Evolutionary conservation across 2,113 vertebrate genomes (phyloP), one percentile per base, ranked within the genome.

Genomic region (Pavo muticus): DNA sequence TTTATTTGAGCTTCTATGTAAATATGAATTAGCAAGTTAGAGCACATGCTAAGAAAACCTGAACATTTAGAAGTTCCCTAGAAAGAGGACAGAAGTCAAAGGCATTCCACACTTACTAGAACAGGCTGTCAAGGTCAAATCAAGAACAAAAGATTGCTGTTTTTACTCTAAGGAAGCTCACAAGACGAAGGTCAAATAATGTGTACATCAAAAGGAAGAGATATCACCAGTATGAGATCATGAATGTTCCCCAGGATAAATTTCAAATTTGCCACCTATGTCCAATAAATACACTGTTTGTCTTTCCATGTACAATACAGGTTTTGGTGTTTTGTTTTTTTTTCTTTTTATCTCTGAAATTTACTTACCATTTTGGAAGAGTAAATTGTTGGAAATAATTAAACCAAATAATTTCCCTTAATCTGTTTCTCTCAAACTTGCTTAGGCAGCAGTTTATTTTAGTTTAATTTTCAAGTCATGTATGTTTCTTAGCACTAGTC

Each of bases 111-210:
- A 37, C 47, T 14, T 74, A 7, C 47, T 78, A 16, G 69, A 92
- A 32, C 8, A 88, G 52, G 30, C 64, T 63, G 59, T 97, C 97
- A 98, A 98, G 97, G 98, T 98, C 97, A 95, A 93, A 91, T 75
- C 85, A 61, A 12, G 52, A 91, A 42, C n/a, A 52, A 25, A 25
- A 75, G 75, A 74, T 7, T 85, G 40, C 29, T 91, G 50, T 32
- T 70, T 80, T 93, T 24, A 45, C n/a, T 75, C 44, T 82, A 77
- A 81, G 84, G 61, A 95, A 78, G 35, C 39, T 56, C 64, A 59
- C 39, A 42, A 32, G n/a, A 40, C 79, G 87, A 97, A 97, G 83
- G 97, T 97, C 92, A 88, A 93, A 85, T 25, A 48, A 54, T 37
- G 27, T 90, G 4, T 80, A 4, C 69, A 57, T 78, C 74, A 89